These are phyloP conservation scores for Pseudorasbora parva DNA, from an alignment of 2,113 vertebrate genomes.

Conservation along the genomic window DNA sequence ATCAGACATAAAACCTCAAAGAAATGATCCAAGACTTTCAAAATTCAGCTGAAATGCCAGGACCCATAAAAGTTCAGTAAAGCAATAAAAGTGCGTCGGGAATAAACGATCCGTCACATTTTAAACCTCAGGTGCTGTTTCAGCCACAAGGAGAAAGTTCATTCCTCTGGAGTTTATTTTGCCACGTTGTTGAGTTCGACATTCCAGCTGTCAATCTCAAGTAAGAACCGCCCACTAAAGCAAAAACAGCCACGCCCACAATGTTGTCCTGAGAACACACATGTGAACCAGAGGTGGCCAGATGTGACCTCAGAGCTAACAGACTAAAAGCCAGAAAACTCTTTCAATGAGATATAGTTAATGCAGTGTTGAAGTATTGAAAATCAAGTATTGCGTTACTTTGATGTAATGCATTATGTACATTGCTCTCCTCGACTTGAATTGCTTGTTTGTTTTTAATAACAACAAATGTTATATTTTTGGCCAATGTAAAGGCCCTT, in stretches of 20 bases:
- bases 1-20: neutral
- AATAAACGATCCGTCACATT: neutral
- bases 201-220: constrained; percentile 1
- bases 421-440: too few relatives aligned
- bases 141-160: neutral
- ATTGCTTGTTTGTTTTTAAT: too few relatives aligned
- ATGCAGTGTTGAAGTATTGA: too few relatives aligned
- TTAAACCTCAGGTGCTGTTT: neutral
- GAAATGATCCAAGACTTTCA: neutral
- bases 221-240: neutral
- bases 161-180: constrained; percentile 22
- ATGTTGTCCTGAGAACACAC: neutral
- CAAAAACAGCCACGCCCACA: neutral
- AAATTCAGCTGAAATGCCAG: neutral
- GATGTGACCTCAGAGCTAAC: too few relatives aligned
- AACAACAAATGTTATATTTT: too few relatives aligned
- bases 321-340: too few relatives aligned
- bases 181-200: constrained; percentile 3
- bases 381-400: too few relatives aligned
- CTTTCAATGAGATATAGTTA: too few relatives aligned
- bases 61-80: neutral
- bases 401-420: too few relatives aligned
- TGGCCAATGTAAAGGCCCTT: too few relatives aligned
- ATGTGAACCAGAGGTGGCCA: neutral
- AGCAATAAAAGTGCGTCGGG: neutral